Conservation (phyloP, 2,113 vertebrate genomes). For the Psephotus haematonotus region DNA sequence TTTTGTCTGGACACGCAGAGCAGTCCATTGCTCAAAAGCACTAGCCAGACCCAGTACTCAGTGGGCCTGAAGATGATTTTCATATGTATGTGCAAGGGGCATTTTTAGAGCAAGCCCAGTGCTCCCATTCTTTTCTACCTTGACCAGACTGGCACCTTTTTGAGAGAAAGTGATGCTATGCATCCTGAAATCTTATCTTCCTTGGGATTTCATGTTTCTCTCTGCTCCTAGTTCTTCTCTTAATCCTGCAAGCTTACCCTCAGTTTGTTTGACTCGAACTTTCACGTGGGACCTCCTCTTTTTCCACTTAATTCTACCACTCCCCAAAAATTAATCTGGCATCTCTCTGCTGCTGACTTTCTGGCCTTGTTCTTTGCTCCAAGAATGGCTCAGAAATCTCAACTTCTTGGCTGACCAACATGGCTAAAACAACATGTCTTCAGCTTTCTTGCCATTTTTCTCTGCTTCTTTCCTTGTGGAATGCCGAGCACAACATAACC, state of each 20-base stretch:
- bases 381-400: neutral
- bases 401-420: neutral
- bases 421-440: neutral
- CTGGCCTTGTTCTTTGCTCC: neutral
- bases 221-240: neutral
- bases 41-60: too few species aligned
- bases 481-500: neutral
- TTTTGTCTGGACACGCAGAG: neutral
- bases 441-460: neutral
- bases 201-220: neutral
- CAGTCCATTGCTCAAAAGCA: neutral
- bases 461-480: neutral
- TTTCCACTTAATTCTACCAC: neutral
- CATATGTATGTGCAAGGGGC: accelerated
- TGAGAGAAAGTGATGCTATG: neutral
- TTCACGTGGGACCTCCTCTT: neutral
- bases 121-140: neutral
- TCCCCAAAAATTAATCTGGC: neutral
- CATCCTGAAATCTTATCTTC: neutral
- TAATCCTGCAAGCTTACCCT: neutral
- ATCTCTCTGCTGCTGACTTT: neutral
- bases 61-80: neutral
- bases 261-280: neutral
- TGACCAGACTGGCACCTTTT: neutral
- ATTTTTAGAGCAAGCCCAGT: neutral